These are phyloP conservation scores for Coreius guichenoti DNA, from an alignment of 2,797 vertebrate genomes.

Conservation along the genomic window DNA sequence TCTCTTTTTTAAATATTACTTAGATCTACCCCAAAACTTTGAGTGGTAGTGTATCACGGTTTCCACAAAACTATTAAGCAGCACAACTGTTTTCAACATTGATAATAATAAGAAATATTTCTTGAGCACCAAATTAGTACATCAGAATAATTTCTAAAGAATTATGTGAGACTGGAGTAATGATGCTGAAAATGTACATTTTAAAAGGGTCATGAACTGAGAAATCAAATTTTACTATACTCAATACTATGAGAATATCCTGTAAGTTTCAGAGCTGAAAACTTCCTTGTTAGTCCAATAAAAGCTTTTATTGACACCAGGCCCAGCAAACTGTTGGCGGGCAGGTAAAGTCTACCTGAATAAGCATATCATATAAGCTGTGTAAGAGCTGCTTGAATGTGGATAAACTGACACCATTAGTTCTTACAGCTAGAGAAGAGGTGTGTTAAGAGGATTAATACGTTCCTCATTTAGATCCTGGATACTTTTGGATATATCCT, in stretches of 20 bases:
- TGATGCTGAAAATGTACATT: background rate
- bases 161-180: background rate
- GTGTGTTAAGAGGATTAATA: conserved; percentile 21
- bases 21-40: background rate
- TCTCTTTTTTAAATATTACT: background rate
- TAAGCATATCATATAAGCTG: conserved; percentile 14
- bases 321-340: too few species aligned
- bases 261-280: too few species aligned
- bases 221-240: too few species aligned
- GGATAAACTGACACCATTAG: conserved; percentile 31
- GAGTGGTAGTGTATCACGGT: background rate
- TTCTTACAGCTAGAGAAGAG: conserved; percentile 6
- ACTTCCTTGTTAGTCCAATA: too few species aligned
- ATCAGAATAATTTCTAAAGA: background rate
- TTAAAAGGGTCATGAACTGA: too few species aligned
- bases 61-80: background rate
- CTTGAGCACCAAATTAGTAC: background rate
- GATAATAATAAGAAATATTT: background rate
- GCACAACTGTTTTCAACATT: background rate
- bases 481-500: conserved; percentile 9
- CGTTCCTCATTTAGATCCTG: conserved; percentile 38
- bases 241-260: too few species aligned
- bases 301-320: too few species aligned
- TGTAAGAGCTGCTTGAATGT: conserved; percentile 32
- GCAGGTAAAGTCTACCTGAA: conserved; percentile 10